These are phyloP conservation scores for Lagopus leucura DNA, from an alignment of 2,113 vertebrate genomes.

Conservation along the genomic window DNA sequence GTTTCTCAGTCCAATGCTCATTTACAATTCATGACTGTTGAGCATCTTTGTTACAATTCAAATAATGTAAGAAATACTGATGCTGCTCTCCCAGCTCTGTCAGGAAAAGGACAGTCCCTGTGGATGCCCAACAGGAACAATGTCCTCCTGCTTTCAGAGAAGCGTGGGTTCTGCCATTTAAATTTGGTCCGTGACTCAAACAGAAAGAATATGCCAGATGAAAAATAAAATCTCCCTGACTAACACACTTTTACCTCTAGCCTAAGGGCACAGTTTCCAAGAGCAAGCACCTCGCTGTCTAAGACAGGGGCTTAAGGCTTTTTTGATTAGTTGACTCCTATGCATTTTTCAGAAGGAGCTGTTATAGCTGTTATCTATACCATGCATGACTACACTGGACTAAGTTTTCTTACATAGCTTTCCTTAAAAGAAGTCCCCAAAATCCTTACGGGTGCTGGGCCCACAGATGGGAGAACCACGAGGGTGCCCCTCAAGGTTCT, in stretches of 20 bases:
- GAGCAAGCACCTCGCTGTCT: conserved; percentile 44
- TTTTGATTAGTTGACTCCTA: conserved; percentile 28
- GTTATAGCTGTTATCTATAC: not conserved
- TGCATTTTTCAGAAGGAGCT: conserved; percentile 24
- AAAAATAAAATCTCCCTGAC: conserved; percentile 56
- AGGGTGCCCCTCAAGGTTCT: not conserved
- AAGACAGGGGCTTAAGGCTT: conserved; percentile 32
- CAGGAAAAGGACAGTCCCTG: not conserved
- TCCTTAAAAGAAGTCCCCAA: not conserved
- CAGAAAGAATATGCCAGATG: not conserved
- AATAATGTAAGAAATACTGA: fast-evolving
- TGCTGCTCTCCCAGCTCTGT: not conserved
- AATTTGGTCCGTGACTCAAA: conserved; percentile 27
- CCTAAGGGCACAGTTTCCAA: conserved; percentile 56
- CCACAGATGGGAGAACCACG: not conserved
- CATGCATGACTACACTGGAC: not conserved
- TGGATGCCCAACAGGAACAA: not conserved
- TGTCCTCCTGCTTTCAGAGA: not conserved
- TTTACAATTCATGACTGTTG: not conserved
- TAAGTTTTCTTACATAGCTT: not conserved
- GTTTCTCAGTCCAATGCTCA: not conserved
- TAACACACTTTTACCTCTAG: conserved; percentile 39
- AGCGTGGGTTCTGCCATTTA: not conserved
- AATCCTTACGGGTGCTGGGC: not conserved
- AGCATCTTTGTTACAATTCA: not conserved